Percentiles rank a stretch among this genome's conserved stretches.
These are phyloP conservation scores for Apus apus DNA, from an alignment of 2,113 vertebrate genomes.

Conservation along the genomic window DNA sequence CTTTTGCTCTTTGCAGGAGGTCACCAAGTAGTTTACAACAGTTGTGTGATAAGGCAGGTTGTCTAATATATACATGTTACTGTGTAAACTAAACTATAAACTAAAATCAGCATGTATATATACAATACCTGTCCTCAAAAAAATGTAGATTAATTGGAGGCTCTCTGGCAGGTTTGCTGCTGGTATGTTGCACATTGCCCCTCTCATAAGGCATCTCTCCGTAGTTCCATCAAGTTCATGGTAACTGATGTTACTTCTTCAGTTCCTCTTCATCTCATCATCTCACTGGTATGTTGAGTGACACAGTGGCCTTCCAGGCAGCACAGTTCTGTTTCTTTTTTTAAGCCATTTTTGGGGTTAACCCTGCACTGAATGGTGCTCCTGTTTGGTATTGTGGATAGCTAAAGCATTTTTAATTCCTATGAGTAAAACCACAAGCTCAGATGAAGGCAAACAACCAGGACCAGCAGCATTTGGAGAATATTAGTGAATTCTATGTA, in stretches of 20 bases:
- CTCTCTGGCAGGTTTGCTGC: not conserved
- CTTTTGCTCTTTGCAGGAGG: not conserved
- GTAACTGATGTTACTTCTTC: not conserved
- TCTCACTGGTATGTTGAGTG: not conserved
- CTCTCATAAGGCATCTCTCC: not conserved
- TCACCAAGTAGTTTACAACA: not conserved
- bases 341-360: not conserved
- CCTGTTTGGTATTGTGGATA: accelerated
- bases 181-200: not conserved
- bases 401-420: not conserved
- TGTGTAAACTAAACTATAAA: not conserved
- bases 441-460: not conserved
- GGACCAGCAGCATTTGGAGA: not conserved
- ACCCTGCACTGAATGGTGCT: not conserved
- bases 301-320: not conserved
- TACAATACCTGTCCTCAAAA: not conserved
- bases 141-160: not conserved
- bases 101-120: not conserved
- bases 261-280: not conserved
- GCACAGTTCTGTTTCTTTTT: not conserved
- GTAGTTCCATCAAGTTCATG: not conserved
- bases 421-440: not conserved
- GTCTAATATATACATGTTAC: not conserved
- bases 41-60: not conserved
- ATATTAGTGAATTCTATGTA: not conserved